A percentile compares a stretch with the other conserved stretches of the same genome.
These are phyloP conservation scores for Condylostylus longicornis DNA, from an alignment of 1,140 invertebrate species.

Conservation along the genomic window DNA sequence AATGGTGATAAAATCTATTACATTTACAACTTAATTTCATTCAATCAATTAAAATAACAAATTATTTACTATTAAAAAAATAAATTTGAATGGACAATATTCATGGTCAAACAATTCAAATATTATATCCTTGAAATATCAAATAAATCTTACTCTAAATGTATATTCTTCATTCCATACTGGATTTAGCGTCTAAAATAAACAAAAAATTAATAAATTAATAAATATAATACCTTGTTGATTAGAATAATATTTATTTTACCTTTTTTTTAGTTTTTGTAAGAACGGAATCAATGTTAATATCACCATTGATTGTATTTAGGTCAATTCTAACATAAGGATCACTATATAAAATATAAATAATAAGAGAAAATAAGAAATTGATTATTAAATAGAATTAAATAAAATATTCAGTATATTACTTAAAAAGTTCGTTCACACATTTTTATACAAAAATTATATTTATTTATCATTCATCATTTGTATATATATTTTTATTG, in stretches of 20 bases:
- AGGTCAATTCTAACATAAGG: slow-evolving; percentile 91
- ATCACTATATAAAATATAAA: slow-evolving; percentile 54
- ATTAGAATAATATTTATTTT: slow-evolving; percentile 12
- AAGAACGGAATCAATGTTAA: slow-evolving; percentile 77
- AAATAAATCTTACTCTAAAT: slow-evolving; percentile 59
- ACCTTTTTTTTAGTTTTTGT: slow-evolving; percentile 95
- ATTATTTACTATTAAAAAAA: no score
- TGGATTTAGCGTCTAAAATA: slow-evolving; percentile 79
- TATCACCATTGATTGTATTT: slow-evolving; percentile 65
- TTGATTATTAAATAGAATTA: neutral
- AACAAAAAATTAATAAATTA: slow-evolving; percentile 12
- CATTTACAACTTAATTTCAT: no score
- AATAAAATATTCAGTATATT: no score
- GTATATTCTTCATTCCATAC: slow-evolving; percentile 94
- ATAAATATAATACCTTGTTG: neutral
- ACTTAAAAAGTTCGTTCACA: no score
- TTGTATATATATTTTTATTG: slow-evolving; percentile 1
- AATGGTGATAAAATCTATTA: no score
- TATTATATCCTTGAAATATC: neutral
- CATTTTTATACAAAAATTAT: no score
- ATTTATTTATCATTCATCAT: slow-evolving; percentile 2
- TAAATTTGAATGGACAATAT: no score
- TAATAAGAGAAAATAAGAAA: slow-evolving; percentile 3
- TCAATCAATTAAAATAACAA: no score
- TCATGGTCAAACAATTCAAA: no score